These are phyloP conservation scores for Actinemys pallida DNA, from an alignment of 2,113 vertebrate species.

Conservation along the genomic window DNA sequence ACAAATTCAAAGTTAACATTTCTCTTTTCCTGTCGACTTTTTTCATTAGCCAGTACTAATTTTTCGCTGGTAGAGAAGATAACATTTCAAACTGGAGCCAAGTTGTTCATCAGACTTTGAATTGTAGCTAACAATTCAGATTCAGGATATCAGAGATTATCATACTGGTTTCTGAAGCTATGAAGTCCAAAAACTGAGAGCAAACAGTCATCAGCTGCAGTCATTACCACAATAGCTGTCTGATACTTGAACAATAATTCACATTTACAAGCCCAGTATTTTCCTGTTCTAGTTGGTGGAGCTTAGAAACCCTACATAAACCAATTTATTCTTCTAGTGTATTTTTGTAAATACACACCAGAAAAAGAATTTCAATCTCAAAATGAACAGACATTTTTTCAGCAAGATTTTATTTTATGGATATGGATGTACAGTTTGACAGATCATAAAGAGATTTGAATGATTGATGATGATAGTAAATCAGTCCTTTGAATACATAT, in stretches of 20 bases:
- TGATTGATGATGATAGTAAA: constrained; percentile 8
- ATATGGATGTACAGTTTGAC: constrained; percentile 4
- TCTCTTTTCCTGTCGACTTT: not conserved
- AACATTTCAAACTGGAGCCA: not conserved
- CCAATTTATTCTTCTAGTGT: constrained; percentile 31
- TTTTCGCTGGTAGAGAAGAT: not conserved
- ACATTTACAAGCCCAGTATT: constrained; percentile 42
- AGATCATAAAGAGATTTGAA: not conserved
- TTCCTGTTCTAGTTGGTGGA: constrained; percentile 18
- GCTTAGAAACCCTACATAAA: constrained; percentile 11
- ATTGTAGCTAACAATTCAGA: not conserved
- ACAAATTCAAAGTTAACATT: not conserved
- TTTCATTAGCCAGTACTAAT: not conserved
- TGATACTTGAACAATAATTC: constrained; percentile 47
- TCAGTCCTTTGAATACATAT: not conserved
- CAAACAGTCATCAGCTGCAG: constrained; percentile 13
- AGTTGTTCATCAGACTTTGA: constrained; percentile 30
- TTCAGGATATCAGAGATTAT: not conserved
- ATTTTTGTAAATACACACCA: constrained; percentile 39
- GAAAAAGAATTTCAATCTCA: constrained; percentile 2
- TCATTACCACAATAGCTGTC: not conserved
- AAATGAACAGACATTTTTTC: constrained; percentile 3
- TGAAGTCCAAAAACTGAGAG: constrained; percentile 1
- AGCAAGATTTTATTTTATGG: not conserved
- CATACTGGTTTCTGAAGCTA: not conserved